phyloP scores from a whole-genome alignment of 2,888 invertebrate genomes.

The Hydraecia micacea region DNA sequence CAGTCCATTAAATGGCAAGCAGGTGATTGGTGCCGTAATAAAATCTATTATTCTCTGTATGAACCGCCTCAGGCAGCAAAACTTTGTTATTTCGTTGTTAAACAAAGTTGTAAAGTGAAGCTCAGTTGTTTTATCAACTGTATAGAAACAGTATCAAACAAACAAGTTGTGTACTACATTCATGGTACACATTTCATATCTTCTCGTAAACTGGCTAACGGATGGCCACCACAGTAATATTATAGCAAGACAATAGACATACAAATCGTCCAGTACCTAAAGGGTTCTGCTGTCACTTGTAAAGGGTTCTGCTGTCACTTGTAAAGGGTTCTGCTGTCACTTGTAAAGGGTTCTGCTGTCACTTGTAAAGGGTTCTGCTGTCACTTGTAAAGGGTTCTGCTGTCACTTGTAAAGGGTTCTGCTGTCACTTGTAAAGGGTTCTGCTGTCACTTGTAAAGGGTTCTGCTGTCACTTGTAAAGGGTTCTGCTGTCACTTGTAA shows the following conservation, averaged over 20 bases:
- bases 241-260: not conserved
- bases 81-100: conserved; percentile 47
- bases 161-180: conserved; percentile 40
- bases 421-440: too few relatives aligned
- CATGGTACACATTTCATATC: conserved; percentile 40
- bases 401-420: too few relatives aligned
- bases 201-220: conserved; percentile 29
- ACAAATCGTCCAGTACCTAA: not conserved
- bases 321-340: too few relatives aligned
- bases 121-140: conserved; percentile 56
- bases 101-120: conserved; percentile 55
- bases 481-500: too few relatives aligned
- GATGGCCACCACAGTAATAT: not conserved
- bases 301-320: too few relatives aligned
- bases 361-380: too few relatives aligned
- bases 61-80: conserved; percentile 21
- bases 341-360: too few relatives aligned
- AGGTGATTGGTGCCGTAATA: conserved; percentile 24
- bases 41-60: conserved; percentile 48
- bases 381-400: too few relatives aligned
- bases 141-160: conserved; percentile 43
- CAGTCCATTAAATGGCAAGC: not conserved
- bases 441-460: too few relatives aligned
- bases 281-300: too few relatives aligned
- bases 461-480: too few relatives aligned